Evolutionary conservation across 2,113 vertebrate genomes (phyloP), one percentile per base, ranked within the genome.

Genomic region (Nerophis lumbriciformis): DNA sequence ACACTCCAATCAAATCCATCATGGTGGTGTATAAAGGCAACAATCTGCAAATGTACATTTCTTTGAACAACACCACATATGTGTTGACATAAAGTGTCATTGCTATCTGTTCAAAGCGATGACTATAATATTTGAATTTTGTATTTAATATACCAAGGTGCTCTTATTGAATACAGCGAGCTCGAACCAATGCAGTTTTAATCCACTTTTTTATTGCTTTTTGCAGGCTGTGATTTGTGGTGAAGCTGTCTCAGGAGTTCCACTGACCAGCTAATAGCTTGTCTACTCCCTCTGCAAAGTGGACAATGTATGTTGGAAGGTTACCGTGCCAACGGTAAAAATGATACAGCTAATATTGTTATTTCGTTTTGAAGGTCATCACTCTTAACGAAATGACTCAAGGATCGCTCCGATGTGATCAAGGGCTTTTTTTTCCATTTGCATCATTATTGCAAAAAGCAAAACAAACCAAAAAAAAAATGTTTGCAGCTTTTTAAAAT

Each of bases 391-490:
- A 28, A 28, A 28, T 28, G 1, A 28, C 28, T 28, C 28, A 28
- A 28, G 1, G 28, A 28, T 28, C 28, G 28, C 28, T 28, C 28
- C 4, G 28, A 28, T 0, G 4, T 2, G 0, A 36, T 54, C 35
- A 55, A 68, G 48, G 57, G 63, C 53, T 52, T 39, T 55, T 61
- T 15, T 52, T 47, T 0, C 1, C 19, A 53, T 53, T 53, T 49
- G 19, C 28, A 28, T 28, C 28, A 55, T 48, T 58, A 49, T 63
- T 72, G 59, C 65, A 55, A 70, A 68, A 57, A 49, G 35, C 51
- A 64, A 57, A 76, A 58, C 49, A 77, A 75, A 66, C 52, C 65
- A 69, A 66, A 75, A 47, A 69, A 66, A 75, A 42, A 5, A 8
- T 13, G 45, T 48, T 39, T 35, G 14, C 38, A 38, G 28, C 16